Conservation (phyloP, 1,140 invertebrate genomes). For the Copidosoma floridanum region DNA sequence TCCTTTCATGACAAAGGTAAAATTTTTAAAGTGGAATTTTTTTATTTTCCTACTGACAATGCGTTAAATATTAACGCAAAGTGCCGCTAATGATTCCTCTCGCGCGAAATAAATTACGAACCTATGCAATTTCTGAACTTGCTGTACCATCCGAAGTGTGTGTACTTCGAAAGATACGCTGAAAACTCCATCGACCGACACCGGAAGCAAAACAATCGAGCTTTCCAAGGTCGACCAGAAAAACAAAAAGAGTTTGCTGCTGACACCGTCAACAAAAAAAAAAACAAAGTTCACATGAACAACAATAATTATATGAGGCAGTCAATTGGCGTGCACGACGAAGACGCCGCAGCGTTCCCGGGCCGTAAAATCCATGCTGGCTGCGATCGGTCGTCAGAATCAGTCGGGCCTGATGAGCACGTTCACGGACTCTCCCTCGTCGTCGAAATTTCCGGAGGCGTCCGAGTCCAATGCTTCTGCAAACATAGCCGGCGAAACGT, state of each 20-base stretch:
- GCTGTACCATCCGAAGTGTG: no score
- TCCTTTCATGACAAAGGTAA: no score
- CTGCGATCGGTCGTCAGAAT: background rate
- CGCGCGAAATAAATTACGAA: background rate
- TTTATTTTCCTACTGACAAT: no score
- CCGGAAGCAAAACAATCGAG: no score
- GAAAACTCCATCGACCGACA: no score
- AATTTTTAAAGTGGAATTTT: no score
- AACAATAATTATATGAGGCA: background rate
- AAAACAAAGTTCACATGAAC: background rate
- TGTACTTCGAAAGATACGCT: no score
- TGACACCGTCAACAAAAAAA: no score
- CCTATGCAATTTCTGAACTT: no score
- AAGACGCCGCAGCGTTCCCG: background rate
- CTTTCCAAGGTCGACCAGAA: no score
- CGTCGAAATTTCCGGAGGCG: constrained; percentile 22
- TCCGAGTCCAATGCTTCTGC: constrained; percentile 29
- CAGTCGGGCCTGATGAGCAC: constrained; percentile 23
- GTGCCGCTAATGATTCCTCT: background rate
- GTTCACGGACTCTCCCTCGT: constrained; percentile 28
- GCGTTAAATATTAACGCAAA: no score
- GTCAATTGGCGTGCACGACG: background rate
- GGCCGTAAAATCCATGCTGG: background rate
- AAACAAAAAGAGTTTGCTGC: no score
- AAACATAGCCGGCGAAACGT: constrained; percentile 15